Base-by-base conservation (phyloP, 2,888 invertebrate species). In the Polia nebulosa region DNA sequence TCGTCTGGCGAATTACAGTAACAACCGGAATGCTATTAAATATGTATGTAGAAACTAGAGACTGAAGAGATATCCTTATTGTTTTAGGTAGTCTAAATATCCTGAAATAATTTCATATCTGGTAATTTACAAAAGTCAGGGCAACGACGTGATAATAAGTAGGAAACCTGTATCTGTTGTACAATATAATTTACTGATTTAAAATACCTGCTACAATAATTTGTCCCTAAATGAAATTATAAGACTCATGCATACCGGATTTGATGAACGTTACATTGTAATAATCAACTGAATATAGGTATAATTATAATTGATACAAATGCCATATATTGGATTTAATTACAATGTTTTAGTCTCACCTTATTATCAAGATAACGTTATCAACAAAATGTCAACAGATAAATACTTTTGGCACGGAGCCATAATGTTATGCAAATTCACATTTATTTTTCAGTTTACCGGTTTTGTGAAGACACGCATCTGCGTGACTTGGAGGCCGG, bases 361-460 rank as follows among this genome's bases (percentile, higher is more conserved):
- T 57, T 15, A 61, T 52, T 61, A 64, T 70, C 74, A 63, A 61
- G 66, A 78, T 74, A 65, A 56, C 64, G 39, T 62, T 49, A 72
- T 72, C 52, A 45, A 57, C 60, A 52, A 56, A 65, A 74, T 75
- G 27, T 67, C 51, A 61, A 62, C 29, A 60, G 67, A 67, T 72
- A 72, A 63, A 49, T 36, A 41, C 22, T 58, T 63, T 47, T 49
- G 44, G 59, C 36, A 52, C 9, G 71, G 39, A 63, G 47, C 15
- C 29, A 49, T 36, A n/a, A 73, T 25, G 25, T 57, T 74, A 74
- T 32, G 25, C 59, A 59, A 78, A 27, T 78, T 20, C 7, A 25
- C 11, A 62, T 53, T 29, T 41, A 44, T 49, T 71, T 45, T 59
- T 17, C 20, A 59, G 13, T 49, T 47, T 11, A 17, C 9, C 20